These are phyloP conservation scores for Brachypterus glaber DNA, from an alignment of 2,888 invertebrate species.

Conservation along the genomic window DNA sequence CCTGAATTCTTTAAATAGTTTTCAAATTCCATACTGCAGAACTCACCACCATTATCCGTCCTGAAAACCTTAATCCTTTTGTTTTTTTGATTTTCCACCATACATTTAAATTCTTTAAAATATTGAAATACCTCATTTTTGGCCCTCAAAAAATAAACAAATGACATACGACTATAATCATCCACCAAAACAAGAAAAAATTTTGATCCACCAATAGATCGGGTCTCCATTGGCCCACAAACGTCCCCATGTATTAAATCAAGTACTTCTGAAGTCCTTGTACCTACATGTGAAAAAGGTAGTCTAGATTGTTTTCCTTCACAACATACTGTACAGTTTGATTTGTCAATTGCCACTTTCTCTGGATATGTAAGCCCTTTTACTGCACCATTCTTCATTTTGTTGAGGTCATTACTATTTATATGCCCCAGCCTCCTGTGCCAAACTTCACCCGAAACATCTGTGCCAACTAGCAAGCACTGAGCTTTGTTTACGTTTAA, in stretches of 20 bases:
- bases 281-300: constrained; percentile 18
- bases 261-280: constrained; percentile 8
- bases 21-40: constrained; percentile 14
- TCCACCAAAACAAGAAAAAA: constrained; percentile 29
- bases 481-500: constrained; percentile 12
- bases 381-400: constrained; percentile 11
- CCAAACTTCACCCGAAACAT: constrained; percentile 13
- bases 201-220: constrained; percentile 19
- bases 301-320: constrained; percentile 8
- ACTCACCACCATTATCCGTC: constrained; percentile 21
- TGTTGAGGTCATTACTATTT: constrained; percentile 10
- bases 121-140: constrained; percentile 24
- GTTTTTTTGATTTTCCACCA: constrained; percentile 26
- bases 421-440: constrained; percentile 19
- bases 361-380: background rate
- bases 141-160: constrained; percentile 19
- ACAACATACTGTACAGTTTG: constrained; percentile 5
- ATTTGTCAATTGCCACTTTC: no score
- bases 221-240: constrained; percentile 24
- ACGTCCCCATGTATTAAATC: constrained; percentile 15
- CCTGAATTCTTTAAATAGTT: constrained; percentile 20
- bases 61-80: constrained; percentile 24
- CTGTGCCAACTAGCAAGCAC: background rate
- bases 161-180: constrained; percentile 24
- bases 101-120: constrained; percentile 24